Evolutionary conservation across 1,140 invertebrate species (phyloP), one percentile per base, ranked within the genome.

Genomic region (Drosophila saltans): DNA sequence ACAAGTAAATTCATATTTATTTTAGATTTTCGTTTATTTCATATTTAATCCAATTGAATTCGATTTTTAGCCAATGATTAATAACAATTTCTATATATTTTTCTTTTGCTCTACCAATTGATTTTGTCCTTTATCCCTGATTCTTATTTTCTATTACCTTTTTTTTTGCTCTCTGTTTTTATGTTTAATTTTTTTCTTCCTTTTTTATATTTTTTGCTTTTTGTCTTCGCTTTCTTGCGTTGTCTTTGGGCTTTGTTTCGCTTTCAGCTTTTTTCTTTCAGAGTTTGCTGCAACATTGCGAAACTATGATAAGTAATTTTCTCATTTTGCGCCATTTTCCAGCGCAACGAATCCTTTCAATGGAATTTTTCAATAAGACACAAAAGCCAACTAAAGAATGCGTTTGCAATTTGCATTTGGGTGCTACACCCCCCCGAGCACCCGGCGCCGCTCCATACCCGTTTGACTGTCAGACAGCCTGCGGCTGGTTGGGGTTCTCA

Each of bases 311-410:
- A 65, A 65, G 63, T 65, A 55, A 65, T 65, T 65, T 65, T 65
- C 63, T 65, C 45, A 65, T 65, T 65, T 65, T 55, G 63, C 48
- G 48, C 48, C 48, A 55, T 55, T 65, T 65, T 65, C 63, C 63
- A 65, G 63, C 63, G 48, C 63, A 65, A 65, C 63, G 63, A 65
- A 56, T 65, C 45, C 63, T 65, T 65, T 65, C 45, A 65, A 55
- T 65, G 63, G 48, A 55, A 65, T 65, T 65, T 65, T 65, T 65
- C 63, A 65, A 65, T 65, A 65, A 65, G 63, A 65, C 63, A 65
- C 45, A 65, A 65, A 65, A 65, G 63, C 63, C 63, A 65, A 65
- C 45, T 56, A 56, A 65, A 65, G 63, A 65, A 65, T 65, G 63
- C 48, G 63, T 65, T 55, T 56, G 63, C 52, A 65, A 65, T 65